phyloP scores from a whole-genome alignment of 2,113 vertebrate genomes.

The Syngnathus floridae region DNA sequence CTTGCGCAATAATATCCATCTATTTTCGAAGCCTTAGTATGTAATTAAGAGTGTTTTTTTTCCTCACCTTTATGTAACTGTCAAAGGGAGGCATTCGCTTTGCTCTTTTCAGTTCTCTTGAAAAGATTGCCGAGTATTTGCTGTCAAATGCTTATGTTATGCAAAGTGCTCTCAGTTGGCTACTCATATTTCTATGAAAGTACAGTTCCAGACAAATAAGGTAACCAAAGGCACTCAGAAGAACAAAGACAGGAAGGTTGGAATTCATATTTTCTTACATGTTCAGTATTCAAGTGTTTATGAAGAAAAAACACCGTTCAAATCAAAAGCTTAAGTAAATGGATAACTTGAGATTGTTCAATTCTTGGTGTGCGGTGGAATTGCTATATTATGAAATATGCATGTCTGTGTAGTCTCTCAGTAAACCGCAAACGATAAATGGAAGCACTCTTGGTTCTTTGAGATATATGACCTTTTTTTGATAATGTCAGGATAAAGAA shows the following conservation, averaged over 20 bases:
- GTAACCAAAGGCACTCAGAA: neutral
- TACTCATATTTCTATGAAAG: neutral
- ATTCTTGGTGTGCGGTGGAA: no score
- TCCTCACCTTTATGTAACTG: neutral
- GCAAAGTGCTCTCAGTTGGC: neutral
- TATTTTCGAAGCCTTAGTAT: neutral
- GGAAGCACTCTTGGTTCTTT: no score
- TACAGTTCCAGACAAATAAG: neutral
- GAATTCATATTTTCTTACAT: no score
- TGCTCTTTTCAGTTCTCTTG: neutral
- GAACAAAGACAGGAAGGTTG: neutral
- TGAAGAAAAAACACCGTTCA: no score
- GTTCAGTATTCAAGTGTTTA: no score
- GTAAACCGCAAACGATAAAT: no score
- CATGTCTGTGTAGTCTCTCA: no score
- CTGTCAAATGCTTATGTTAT: conserved; percentile 1
- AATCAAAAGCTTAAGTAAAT: no score
- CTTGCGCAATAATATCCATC: neutral
- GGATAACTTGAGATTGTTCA: no score
- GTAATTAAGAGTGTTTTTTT: neutral
- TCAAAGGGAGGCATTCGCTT: neutral
- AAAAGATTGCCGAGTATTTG: neutral
- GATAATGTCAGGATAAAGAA: no score
- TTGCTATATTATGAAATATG: no score
- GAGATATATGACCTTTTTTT: no score